Evolutionary conservation across 2,797 vertebrate species (phyloP).

Genomic region (Premnoplex brunnescens): DNA sequence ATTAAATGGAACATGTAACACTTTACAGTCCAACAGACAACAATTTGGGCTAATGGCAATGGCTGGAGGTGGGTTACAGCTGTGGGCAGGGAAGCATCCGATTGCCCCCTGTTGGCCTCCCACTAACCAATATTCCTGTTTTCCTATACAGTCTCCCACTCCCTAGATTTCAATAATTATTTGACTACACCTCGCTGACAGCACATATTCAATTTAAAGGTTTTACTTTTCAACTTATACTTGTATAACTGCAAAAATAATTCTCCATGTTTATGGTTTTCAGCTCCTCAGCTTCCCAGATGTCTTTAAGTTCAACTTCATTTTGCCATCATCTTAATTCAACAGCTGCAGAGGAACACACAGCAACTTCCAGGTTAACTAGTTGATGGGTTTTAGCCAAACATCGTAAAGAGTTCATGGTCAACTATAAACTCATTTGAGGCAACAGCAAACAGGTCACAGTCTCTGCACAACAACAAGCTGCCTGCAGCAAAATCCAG

Average conservation of each 20-base stretch:
- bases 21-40: slow-evolving; percentile 16
- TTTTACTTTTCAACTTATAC: neutral
- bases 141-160: neutral
- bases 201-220: neutral
- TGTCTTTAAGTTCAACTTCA: neutral
- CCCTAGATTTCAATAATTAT: neutral
- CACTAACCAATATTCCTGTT: neutral
- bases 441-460: neutral
- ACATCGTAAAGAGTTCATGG: neutral
- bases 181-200: slow-evolving; percentile 1
- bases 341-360: neutral
- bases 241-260: slow-evolving; percentile 6
- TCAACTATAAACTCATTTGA: neutral
- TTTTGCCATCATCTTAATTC: neutral
- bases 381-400: neutral
- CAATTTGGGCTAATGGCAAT: neutral
- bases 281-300: neutral
- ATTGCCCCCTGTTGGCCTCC: neutral
- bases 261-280: neutral
- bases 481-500: neutral
- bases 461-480: neutral
- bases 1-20: slow-evolving; percentile 34
- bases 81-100: neutral
- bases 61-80: neutral
- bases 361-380: neutral